phyloP scores from a whole-genome alignment of 1,140 invertebrate species.

The Chironomus tepperi region DNA sequence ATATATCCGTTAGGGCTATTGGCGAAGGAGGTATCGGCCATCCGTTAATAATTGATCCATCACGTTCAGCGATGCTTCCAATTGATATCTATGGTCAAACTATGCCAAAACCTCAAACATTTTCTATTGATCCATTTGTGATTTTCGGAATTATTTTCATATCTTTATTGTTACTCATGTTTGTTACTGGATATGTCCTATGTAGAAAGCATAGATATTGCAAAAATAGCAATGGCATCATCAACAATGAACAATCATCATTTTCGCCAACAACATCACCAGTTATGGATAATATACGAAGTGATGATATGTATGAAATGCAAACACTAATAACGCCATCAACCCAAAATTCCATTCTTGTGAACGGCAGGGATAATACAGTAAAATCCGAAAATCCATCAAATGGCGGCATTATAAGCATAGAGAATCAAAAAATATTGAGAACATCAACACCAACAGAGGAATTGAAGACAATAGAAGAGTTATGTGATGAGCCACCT shows the following conservation, averaged over 20 bases:
- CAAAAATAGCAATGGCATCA: slow-evolving; percentile 8
- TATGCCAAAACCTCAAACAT: neutral
- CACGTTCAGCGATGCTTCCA: neutral
- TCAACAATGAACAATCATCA: slow-evolving; percentile 2
- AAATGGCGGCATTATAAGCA: neutral
- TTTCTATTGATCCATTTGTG: neutral
- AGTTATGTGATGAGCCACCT: neutral
- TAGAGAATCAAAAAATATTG: neutral
- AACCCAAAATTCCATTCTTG: slow-evolving; percentile 26
- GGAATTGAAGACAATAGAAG: neutral
- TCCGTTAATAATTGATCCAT: slow-evolving; percentile 34
- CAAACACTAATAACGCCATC: slow-evolving; percentile 38
- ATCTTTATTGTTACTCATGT: neutral
- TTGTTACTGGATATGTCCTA: neutral
- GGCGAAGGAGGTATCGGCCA: slow-evolving; percentile 36
- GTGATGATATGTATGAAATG: slow-evolving; percentile 38
- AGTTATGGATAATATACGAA: slow-evolving; percentile 30
- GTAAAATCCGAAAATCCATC: neutral
- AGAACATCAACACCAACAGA: slow-evolving; percentile 16
- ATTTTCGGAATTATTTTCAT: neutral
- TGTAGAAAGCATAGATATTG: neutral
- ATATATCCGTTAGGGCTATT: slow-evolving; percentile 36
- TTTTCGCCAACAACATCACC: neutral
- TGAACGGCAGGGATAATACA: slow-evolving; percentile 26
- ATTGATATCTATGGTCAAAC: neutral